phyloP scores from a whole-genome alignment of 2,888 invertebrate species.

The Drosophila buzzatii region DNA sequence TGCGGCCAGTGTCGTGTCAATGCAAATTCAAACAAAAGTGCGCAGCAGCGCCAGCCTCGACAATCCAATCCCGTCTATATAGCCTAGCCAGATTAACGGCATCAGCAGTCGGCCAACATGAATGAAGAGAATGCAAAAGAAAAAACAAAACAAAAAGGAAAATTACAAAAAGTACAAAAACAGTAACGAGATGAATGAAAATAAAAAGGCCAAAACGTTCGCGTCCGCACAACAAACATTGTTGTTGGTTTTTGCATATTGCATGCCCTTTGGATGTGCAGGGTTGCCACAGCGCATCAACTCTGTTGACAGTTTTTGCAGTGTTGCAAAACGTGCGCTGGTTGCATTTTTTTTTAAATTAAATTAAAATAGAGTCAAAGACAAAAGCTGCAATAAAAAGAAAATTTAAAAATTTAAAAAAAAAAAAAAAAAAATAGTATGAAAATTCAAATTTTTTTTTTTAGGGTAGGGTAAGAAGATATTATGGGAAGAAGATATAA shows the following conservation, averaged over 20 bases:
- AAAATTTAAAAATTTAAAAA: background rate
- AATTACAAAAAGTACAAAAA: background rate
- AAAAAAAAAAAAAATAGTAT: background rate
- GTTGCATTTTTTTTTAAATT: background rate
- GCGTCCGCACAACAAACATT: constrained; percentile 50
- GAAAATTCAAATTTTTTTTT: too few relatives aligned
- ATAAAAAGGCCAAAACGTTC: constrained; percentile 40
- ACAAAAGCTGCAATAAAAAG: too few relatives aligned
- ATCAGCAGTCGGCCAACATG: constrained; percentile 66
- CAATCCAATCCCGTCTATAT: constrained; percentile 52
- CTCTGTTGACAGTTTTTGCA: background rate
- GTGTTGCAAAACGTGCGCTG: constrained; percentile 7
- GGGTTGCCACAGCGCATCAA: background rate
- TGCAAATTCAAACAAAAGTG: constrained; percentile 73
- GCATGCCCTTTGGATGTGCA: constrained; percentile 27
- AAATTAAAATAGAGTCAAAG: too few relatives aligned
- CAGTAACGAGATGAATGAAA: constrained; percentile 15
- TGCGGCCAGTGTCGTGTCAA: constrained; percentile 40
- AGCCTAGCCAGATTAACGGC: constrained; percentile 70
- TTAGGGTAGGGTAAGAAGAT: background rate
- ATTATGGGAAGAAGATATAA: too few relatives aligned
- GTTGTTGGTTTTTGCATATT: constrained; percentile 48
- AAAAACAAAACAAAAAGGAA: constrained; percentile 10
- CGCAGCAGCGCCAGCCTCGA: constrained; percentile 34
- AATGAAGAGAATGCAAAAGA: constrained; percentile 37